Percentiles rank a stretch among this genome's conserved stretches.
Evolutionary conservation across 2,888 invertebrate genomes (phyloP).

Genomic region (Carpatolechia fugitivella): DNA sequence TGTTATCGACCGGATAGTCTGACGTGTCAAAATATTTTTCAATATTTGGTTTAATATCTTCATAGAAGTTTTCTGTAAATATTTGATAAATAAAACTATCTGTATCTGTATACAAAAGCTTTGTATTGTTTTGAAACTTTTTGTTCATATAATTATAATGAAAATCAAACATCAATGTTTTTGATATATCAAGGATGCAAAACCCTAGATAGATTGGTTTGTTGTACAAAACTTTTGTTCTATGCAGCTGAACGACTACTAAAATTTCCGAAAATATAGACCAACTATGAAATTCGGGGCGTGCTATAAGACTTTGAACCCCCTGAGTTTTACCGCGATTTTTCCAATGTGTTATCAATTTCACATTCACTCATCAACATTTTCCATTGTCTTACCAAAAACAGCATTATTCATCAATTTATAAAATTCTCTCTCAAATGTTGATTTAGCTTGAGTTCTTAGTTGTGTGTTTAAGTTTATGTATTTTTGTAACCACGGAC

Average conservation of each 20-base stretch:
- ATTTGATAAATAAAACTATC: constrained; percentile 21
- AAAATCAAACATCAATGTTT: constrained; percentile 19
- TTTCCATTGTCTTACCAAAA: constrained; percentile 48
- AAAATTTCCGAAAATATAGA: constrained; percentile 13
- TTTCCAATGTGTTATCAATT: constrained; percentile 39
- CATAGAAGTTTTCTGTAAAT: constrained; percentile 11
- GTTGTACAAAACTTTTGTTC: constrained; percentile 12
- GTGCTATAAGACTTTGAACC: constrained; percentile 18
- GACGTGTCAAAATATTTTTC: constrained; percentile 22
- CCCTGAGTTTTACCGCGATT: constrained; percentile 29
- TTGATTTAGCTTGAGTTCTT: constrained; percentile 32
- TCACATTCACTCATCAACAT: constrained; percentile 38
- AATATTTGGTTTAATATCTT: constrained; percentile 10
- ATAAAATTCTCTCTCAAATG: constrained; percentile 49
- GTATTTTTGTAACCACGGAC: constrained; percentile 43
- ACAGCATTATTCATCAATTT: constrained; percentile 51
- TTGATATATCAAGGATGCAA: constrained; percentile 12
- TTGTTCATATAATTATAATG: constrained; percentile 18
- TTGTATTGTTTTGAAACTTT: not conserved
- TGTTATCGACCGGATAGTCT: constrained; percentile 3
- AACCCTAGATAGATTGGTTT: constrained; percentile 20
- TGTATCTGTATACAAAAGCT: constrained; percentile 19
- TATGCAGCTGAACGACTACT: constrained; percentile 12
- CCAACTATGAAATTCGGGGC: constrained; percentile 28
- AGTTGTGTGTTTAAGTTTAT: constrained; percentile 48